A percentile compares a stretch with the other conserved stretches of the same genome.
phyloP scores from a whole-genome alignment of 2,888 invertebrate species.

The Ariolimax columbianus region DNA sequence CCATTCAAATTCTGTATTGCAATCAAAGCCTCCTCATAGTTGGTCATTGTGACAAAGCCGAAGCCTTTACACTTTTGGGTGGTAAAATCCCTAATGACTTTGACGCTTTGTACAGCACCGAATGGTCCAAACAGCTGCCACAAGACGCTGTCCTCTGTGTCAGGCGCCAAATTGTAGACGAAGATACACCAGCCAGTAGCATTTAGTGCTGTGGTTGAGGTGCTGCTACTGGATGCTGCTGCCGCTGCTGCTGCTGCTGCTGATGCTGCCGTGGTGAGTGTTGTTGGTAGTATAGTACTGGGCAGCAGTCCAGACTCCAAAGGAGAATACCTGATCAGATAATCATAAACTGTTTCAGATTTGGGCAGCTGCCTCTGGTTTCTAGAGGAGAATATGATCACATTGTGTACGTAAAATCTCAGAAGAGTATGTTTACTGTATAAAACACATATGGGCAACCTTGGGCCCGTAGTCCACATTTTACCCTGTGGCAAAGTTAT shows the following conservation, averaged over 20 bases:
- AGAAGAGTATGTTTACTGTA: neutral
- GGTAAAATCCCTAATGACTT: slow-evolving; percentile 95
- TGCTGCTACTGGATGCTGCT: slow-evolving; percentile 56
- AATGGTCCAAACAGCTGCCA: slow-evolving; percentile 98
- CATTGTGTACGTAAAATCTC: neutral
- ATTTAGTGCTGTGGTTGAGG: slow-evolving; percentile 65
- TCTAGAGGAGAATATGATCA: neutral
- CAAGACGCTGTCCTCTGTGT: slow-evolving; percentile 92
- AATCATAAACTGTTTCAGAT: slow-evolving; percentile 26
- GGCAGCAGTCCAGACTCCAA: slow-evolving; percentile 74
- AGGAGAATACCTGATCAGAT: slow-evolving; percentile 74
- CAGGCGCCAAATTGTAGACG: slow-evolving; percentile 93
- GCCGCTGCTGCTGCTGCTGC: slow-evolving; percentile 52
- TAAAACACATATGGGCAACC: too few species aligned
- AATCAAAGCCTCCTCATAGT: slow-evolving; percentile 96
- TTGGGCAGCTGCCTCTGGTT: neutral
- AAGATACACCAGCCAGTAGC: slow-evolving; percentile 91
- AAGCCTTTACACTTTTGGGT: slow-evolving; percentile 99
- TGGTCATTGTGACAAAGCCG: slow-evolving; percentile 98
- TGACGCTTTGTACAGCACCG: slow-evolving; percentile 97
- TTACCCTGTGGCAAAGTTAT: too few species aligned
- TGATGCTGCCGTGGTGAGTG: slow-evolving; percentile 53
- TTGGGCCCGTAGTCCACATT: too few species aligned
- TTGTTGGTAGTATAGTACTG: slow-evolving; percentile 64
- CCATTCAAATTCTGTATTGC: slow-evolving; percentile 98